Percentiles rank a stretch among this genome's conserved stretches.
Conservation (phyloP, 2,888 invertebrate species). For the Drosophila subquinaria region DNA sequence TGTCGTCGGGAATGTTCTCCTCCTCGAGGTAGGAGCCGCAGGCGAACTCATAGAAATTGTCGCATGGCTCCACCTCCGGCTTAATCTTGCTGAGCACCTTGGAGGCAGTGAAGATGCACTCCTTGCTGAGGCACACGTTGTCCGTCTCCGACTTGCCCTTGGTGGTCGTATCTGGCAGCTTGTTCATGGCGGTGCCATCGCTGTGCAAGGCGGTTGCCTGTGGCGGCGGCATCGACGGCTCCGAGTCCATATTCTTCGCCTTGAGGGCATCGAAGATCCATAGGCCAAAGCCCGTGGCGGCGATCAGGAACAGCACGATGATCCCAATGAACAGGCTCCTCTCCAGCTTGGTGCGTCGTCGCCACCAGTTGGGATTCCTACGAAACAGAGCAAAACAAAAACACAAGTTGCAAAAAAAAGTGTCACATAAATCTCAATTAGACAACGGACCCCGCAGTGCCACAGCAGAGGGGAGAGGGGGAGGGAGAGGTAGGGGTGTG, state of each 20-base stretch:
- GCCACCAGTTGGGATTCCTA: slow-evolving; percentile 94
- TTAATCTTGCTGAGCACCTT: slow-evolving; percentile 90
- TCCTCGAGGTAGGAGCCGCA: slow-evolving; percentile 90
- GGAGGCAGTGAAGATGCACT: slow-evolving; percentile 92
- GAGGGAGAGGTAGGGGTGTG: too few relatives aligned
- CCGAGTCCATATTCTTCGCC: not conserved
- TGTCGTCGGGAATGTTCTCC: slow-evolving; percentile 90
- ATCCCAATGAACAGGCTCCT: slow-evolving; percentile 88
- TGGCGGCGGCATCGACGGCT: slow-evolving; percentile 32
- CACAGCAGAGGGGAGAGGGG: not conserved
- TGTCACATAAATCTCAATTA: slow-evolving; percentile 55
- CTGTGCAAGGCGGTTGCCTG: slow-evolving; percentile 78
- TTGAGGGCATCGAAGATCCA: slow-evolving; percentile 82
- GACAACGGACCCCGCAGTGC: slow-evolving; percentile 2
- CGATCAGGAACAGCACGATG: slow-evolving; percentile 88
- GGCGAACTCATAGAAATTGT: slow-evolving; percentile 92
- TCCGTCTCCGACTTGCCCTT: slow-evolving; percentile 62
- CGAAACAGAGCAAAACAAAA: slow-evolving; percentile 9
- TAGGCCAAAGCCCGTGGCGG: slow-evolving; percentile 87
- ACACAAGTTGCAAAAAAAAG: slow-evolving; percentile 2
- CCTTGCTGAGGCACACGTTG: slow-evolving; percentile 89
- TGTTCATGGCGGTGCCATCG: slow-evolving; percentile 63
- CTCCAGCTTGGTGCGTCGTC: slow-evolving; percentile 90
- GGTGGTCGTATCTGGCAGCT: slow-evolving; percentile 69
- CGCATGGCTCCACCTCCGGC: slow-evolving; percentile 89